Conservation (phyloP, 2,113 vertebrate species). For the Rhinichthys klamathensis region DNA sequence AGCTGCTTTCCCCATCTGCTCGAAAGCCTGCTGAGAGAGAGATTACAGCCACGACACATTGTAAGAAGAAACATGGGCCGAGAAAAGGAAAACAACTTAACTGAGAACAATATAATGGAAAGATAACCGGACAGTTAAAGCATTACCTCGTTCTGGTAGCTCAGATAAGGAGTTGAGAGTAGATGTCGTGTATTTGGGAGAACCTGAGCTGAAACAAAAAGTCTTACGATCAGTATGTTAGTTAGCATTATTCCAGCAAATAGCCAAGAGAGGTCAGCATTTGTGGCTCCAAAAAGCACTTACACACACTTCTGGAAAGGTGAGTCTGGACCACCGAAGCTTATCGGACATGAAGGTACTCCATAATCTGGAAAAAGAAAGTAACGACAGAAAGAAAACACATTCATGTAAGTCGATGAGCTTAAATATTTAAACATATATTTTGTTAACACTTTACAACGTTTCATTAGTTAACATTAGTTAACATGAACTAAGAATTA, state of each 20-base stretch:
- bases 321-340: constrained; percentile 55
- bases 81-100: constrained; percentile 1
- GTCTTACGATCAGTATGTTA: not conserved
- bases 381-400: not conserved
- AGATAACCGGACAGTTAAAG: not conserved
- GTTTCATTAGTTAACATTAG: too few species aligned
- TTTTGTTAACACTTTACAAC: too few species aligned
- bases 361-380: constrained; percentile 51
- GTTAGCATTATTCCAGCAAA: not conserved
- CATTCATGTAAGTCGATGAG: not conserved
- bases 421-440: too few species aligned
- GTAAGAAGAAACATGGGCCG: not conserved
- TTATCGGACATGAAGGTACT: constrained; percentile 46
- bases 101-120: not conserved
- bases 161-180: constrained; percentile 64
- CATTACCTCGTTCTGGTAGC: constrained; percentile 64
- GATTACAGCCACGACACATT: not conserved
- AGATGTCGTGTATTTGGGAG: constrained; percentile 60
- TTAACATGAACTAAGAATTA: too few species aligned
- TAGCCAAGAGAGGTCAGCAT: constrained; percentile 20
- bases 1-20: constrained; percentile 42
- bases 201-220: constrained; percentile 64
- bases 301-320: constrained; percentile 63
- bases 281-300: constrained; percentile 45
- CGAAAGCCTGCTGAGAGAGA: constrained; percentile 47